Conservation (phyloP, 64 coral and sea anemone genomes). For the Montipora foliosa region DNA sequence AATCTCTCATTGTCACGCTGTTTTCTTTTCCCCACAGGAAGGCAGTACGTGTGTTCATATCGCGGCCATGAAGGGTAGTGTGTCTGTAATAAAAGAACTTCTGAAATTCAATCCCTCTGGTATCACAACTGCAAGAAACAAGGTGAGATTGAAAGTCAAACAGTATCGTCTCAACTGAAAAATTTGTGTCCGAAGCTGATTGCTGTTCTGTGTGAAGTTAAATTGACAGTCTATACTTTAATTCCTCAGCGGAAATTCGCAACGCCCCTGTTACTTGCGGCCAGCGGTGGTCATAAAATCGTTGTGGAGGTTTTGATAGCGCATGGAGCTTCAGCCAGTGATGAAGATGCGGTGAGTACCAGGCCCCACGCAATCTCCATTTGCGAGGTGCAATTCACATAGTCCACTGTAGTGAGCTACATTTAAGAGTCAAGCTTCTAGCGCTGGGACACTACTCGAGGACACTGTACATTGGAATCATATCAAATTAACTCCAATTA, state of each 20-base stretch:
- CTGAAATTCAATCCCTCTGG: constrained; percentile 81
- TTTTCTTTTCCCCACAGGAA: constrained; percentile 48
- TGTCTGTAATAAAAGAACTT: constrained; percentile 92
- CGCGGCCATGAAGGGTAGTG: constrained; percentile 97
- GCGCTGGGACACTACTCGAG: too few relatives aligned
- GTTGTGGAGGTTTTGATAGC: constrained; percentile 92
- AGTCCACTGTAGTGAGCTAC: too few relatives aligned
- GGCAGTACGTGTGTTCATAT: constrained; percentile 97
- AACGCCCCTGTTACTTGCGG: constrained; percentile 88
- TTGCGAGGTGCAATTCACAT: too few relatives aligned
- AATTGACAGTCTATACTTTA: neutral
- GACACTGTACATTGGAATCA: too few relatives aligned
- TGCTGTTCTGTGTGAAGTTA: neutral
- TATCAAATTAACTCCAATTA: too few relatives aligned
- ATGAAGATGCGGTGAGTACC: constrained; percentile 89
- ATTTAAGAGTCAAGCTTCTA: too few relatives aligned
- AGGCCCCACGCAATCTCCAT: neutral
- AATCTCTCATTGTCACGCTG: too few relatives aligned
- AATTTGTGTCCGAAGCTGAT: neutral
- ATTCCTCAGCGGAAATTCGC: constrained; percentile 78
- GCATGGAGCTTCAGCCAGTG: constrained; percentile 87
- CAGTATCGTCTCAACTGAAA: neutral
- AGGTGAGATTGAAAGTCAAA: constrained; percentile 47
- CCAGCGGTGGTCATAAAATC: constrained; percentile 90
- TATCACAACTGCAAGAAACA: constrained; percentile 83